Conservation (phyloP, 2,888 invertebrate genomes). For the Tetheella fluctuosa region DNA sequence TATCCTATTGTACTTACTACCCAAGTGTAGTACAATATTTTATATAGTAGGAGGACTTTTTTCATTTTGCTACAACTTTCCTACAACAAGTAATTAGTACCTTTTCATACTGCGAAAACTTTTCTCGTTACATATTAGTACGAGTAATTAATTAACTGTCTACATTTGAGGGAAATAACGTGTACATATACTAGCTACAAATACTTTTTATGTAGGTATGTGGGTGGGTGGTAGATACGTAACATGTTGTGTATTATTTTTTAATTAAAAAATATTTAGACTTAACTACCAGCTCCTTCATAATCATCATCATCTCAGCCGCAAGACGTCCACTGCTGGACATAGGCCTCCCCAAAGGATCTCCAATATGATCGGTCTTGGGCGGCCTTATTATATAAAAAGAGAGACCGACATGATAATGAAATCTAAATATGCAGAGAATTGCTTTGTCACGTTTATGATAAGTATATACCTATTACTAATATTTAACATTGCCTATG, state of each 20-base stretch:
- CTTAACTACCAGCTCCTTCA: too few species aligned
- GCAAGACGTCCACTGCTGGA: too few species aligned
- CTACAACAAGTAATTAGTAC: constrained; percentile 4
- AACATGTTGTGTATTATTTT: too few species aligned
- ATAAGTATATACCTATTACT: too few species aligned
- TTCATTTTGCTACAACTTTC: background rate
- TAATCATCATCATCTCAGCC: too few species aligned
- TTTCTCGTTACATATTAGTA: constrained; percentile 3
- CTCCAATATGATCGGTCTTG: too few species aligned
- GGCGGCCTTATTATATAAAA: background rate
- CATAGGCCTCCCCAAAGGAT: too few species aligned
- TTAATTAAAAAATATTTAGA: background rate
- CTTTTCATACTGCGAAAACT: constrained; percentile 3
- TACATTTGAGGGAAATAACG: background rate
- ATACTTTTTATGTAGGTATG: too few species aligned
- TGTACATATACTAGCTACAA: too few species aligned
- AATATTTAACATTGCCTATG: background rate
- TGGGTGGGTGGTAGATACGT: too few species aligned
- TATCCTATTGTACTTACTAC: background rate
- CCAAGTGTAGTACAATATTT: background rate
- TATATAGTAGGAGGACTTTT: background rate
- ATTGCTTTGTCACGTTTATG: background rate
- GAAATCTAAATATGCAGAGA: background rate
- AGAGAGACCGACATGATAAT: background rate
- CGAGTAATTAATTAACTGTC: constrained; percentile 4